Conservation (phyloP, 2,888 invertebrate species). For the Dryocosmus kuriphilus region DNA sequence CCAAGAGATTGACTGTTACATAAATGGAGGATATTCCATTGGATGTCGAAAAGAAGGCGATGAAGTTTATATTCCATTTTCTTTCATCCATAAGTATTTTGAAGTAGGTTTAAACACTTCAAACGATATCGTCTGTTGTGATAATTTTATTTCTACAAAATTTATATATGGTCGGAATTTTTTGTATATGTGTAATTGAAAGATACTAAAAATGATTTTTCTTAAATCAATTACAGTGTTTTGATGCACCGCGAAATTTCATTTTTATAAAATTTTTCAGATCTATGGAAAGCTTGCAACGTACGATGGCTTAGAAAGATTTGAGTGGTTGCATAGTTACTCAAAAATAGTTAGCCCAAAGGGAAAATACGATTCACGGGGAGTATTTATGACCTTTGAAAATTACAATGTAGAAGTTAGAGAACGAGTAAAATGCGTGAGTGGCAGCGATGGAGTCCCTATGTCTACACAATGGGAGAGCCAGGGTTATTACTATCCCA, state of each 20-base stretch:
- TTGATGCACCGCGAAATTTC: too few species aligned
- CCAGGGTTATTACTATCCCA: constrained; percentile 97
- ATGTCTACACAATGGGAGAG: constrained; percentile 98
- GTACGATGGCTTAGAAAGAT: constrained; percentile 87
- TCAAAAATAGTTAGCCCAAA: constrained; percentile 94
- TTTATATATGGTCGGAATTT: too few species aligned
- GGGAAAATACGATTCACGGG: constrained; percentile 92
- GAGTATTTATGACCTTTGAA: constrained; percentile 97
- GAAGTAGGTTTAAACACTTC: constrained; percentile 83
- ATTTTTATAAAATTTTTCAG: constrained; percentile 75
- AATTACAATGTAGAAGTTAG: constrained; percentile 98
- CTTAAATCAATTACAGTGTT: not conserved
- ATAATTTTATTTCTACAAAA: too few species aligned
- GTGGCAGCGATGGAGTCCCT: constrained; percentile 95
- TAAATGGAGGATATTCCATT: constrained; percentile 92
- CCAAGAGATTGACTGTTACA: constrained; percentile 90
- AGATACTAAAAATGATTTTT: not conserved
- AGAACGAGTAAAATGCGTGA: constrained; percentile 97
- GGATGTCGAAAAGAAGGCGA: constrained; percentile 89
- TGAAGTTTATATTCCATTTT: constrained; percentile 95
- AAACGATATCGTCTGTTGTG: too few species aligned
- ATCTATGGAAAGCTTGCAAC: constrained; percentile 91
- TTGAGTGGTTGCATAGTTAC: constrained; percentile 97
- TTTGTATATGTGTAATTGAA: too few species aligned
- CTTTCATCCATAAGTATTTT: constrained; percentile 95